Percentiles rank a stretch among this genome's conserved stretches.
Conservation (phyloP, 2,113 vertebrate genomes). For the Saguinus imperator region DNA sequence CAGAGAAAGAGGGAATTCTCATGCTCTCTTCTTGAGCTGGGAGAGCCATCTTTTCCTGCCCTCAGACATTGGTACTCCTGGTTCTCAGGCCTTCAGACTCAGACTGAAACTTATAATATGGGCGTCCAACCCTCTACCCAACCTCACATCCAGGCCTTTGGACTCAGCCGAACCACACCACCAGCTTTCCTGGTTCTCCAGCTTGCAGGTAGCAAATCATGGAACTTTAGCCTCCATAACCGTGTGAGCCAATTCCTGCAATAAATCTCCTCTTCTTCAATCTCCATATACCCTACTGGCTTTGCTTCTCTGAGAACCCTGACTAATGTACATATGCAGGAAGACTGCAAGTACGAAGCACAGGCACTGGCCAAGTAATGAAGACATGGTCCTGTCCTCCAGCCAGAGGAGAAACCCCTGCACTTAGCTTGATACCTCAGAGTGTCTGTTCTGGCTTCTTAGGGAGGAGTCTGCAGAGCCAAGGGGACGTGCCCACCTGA, state of each 20-base stretch:
- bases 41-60: background rate
- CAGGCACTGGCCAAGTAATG: background rate
- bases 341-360: background rate
- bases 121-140: too few relatives aligned
- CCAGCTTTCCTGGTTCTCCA: background rate
- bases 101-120: background rate
- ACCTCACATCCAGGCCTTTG: too few relatives aligned
- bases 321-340: background rate
- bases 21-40: background rate
- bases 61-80: background rate
- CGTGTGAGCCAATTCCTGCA: background rate
- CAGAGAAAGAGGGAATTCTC: background rate
- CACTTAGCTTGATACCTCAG: background rate
- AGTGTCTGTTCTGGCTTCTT: background rate
- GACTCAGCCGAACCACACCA: background rate
- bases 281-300: background rate
- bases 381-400: background rate
- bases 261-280: background rate
- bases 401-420: background rate
- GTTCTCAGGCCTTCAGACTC: background rate
- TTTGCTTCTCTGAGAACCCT: background rate
- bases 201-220: background rate
- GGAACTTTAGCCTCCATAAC: background rate
- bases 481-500: background rate
- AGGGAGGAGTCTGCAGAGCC: background rate